phyloP scores from a whole-genome alignment of 2,888 invertebrate genomes.

The Camponotus fellah region DNA sequence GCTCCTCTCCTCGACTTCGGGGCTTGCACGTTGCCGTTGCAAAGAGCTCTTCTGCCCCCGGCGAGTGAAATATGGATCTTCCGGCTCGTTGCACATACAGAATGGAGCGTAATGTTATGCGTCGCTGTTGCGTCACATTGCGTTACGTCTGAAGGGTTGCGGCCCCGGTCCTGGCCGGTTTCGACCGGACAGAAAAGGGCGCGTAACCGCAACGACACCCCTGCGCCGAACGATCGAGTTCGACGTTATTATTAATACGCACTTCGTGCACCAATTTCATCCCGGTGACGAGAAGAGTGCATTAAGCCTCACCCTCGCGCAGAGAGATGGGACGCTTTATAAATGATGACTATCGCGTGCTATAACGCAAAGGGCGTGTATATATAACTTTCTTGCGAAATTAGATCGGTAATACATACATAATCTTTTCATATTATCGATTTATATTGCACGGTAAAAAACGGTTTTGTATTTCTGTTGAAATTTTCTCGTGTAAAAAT shows the following conservation, averaged over 20 bases:
- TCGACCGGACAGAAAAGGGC: conserved; percentile 12
- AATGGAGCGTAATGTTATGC: conserved; percentile 76
- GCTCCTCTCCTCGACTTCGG: not conserved
- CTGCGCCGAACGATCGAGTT: conserved; percentile 55
- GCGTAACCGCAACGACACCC: conserved; percentile 66
- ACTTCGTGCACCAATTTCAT: conserved; percentile 29
- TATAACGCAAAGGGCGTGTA: not conserved
- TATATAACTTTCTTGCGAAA: not conserved
- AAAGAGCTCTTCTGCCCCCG: conserved; percentile 66
- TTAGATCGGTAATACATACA: not conserved
- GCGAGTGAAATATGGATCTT: conserved; percentile 83
- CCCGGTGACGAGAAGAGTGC: conserved; percentile 18
- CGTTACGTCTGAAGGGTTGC: conserved; percentile 77
- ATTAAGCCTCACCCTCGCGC: conserved; percentile 26
- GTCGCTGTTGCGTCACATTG: conserved; percentile 59
- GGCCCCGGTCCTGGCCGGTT: conserved; percentile 17
- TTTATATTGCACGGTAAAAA: no score
- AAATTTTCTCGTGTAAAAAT: no score
- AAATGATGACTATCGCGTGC: conserved; percentile 20
- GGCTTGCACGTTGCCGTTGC: conserved; percentile 13
- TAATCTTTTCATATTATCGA: not conserved
- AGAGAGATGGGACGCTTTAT: not conserved
- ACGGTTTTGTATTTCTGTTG: no score
- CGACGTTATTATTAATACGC: conserved; percentile 68
- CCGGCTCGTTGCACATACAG: conserved; percentile 83